Conservation (phyloP, 2,113 vertebrate species). For the Ptyas mucosa region DNA sequence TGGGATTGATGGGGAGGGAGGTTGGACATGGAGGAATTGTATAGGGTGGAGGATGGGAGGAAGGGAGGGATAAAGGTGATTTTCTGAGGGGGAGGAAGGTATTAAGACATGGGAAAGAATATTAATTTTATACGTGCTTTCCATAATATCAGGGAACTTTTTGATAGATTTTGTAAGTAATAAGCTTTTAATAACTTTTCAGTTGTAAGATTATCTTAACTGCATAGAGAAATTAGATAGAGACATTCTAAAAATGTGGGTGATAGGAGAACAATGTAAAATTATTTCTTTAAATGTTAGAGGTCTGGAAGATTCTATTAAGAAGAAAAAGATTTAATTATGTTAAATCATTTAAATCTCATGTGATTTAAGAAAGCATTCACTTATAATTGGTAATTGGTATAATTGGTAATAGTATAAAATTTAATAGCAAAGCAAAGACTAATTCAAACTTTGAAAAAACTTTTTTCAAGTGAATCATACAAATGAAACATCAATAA, state of each 20-base stretch:
- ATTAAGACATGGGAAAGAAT: neutral
- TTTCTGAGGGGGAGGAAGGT: neutral
- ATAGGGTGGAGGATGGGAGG: neutral
- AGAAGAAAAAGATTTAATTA: neutral
- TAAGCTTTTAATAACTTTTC: neutral
- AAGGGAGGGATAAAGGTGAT: neutral
- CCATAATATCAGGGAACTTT: neutral
- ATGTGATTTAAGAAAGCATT: neutral
- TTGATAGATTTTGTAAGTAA: neutral
- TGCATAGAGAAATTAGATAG: neutral
- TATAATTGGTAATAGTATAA: neutral
- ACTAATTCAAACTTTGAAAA: neutral
- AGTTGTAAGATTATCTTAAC: neutral
- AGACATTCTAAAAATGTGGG: neutral
- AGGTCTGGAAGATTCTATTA: neutral
- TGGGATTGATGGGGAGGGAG: neutral
- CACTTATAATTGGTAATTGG: neutral
- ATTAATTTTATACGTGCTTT: neutral
- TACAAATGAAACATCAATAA: neutral
- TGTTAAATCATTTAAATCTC: neutral
- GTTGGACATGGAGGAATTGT: neutral
- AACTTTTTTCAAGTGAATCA: neutral
- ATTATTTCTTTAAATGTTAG: neutral
- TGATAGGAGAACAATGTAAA: neutral
- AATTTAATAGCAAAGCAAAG: neutral